phyloP scores from a whole-genome alignment of 2,888 invertebrate genomes.

The Choreutis nemorana region DNA sequence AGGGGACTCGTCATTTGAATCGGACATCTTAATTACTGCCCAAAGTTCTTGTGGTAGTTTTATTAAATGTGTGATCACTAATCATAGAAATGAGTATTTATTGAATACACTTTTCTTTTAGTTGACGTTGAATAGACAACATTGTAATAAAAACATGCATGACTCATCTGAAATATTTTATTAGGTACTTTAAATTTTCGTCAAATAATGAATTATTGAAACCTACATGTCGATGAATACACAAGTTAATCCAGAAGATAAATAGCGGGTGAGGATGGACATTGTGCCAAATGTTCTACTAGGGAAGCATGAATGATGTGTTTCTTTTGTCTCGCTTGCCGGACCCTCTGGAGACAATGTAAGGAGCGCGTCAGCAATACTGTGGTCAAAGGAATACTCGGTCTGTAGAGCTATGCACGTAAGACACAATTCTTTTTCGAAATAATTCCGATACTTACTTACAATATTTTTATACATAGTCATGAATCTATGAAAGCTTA shows the following conservation, averaged over 20 bases:
- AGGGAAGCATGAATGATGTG: conserved; percentile 52
- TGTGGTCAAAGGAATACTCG: conserved; percentile 18
- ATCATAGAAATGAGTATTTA: background rate
- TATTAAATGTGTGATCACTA: background rate
- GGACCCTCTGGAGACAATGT: conserved; percentile 36
- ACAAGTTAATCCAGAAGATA: conserved; percentile 61
- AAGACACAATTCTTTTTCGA: too few species aligned
- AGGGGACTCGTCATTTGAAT: conserved; percentile 53
- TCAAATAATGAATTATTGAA: conserved; percentile 26
- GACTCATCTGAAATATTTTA: background rate
- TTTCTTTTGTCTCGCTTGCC: conserved; percentile 55
- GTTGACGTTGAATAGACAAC: too few species aligned
- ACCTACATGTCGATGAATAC: conserved; percentile 35
- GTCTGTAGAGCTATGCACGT: conserved; percentile 1
- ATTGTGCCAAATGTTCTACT: conserved; percentile 35
- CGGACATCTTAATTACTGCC: conserved; percentile 58
- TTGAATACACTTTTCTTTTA: background rate
- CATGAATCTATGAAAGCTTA: too few species aligned
- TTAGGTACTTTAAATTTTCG: background rate
- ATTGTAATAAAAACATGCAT: background rate
- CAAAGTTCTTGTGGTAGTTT: conserved; percentile 25
- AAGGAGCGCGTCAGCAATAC: conserved; percentile 50
- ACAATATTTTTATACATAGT: too few species aligned
- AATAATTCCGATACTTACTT: background rate
- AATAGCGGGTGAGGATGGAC: conserved; percentile 43